These are phyloP conservation scores for Amyelois transitella DNA, from an alignment of 1,140 invertebrate genomes.

Conservation along the genomic window DNA sequence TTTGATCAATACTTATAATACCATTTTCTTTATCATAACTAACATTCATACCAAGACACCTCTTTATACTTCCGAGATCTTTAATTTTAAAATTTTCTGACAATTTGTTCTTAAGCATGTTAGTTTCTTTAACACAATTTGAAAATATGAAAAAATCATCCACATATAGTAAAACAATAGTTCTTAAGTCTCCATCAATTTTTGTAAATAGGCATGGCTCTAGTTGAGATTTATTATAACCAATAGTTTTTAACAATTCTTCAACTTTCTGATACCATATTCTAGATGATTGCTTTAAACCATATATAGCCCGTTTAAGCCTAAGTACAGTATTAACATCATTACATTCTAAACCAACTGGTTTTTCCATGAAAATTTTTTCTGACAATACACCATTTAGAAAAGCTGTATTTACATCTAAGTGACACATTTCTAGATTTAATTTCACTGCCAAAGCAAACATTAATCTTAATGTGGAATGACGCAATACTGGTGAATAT, in stretches of 20 bases:
- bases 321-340: slow-evolving; percentile 39
- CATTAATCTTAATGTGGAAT: slow-evolving; percentile 45
- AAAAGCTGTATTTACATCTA: too few relatives aligned
- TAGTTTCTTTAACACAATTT: too few relatives aligned
- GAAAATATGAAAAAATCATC: slow-evolving; percentile 29
- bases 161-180: slow-evolving; percentile 20
- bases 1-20: background rate
- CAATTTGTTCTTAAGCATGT: slow-evolving; percentile 3
- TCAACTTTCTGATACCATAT: slow-evolving; percentile 5
- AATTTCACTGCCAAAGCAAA: slow-evolving; percentile 45
- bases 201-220: slow-evolving; percentile 6
- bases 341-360: slow-evolving; percentile 2
- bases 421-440: slow-evolving; percentile 18
- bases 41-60: too few relatives aligned
- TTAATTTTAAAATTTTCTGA: slow-evolving; percentile 10
- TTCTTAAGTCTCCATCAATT: background rate
- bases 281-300: too few relatives aligned
- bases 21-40: background rate
- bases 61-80: too few relatives aligned
- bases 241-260: slow-evolving; percentile 11
- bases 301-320: background rate
- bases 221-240: slow-evolving; percentile 11
- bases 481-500: slow-evolving; percentile 44
- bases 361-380: slow-evolving; percentile 37
- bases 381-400: slow-evolving; percentile 59